Evolutionary conservation across 2,888 invertebrate species (phyloP).

Genomic region (Galeopsomyia nigrocyanea): DNA sequence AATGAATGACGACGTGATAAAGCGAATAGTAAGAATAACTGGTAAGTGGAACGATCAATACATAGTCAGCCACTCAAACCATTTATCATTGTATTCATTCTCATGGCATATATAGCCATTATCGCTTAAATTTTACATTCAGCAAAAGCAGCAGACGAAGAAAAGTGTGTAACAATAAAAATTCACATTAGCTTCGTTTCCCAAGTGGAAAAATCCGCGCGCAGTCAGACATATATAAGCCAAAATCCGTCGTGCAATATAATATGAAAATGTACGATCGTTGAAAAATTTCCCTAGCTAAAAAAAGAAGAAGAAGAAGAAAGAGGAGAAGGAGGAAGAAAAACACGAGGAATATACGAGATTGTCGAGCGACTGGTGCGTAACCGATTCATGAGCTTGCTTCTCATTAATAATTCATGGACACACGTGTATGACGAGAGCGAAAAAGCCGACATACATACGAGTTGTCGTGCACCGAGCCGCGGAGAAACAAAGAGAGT

Average conservation of each 20-base stretch:
- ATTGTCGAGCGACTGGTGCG: not conserved
- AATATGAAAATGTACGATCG: not conserved
- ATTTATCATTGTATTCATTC: too few relatives aligned
- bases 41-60: too few relatives aligned
- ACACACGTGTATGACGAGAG: constrained; percentile 1
- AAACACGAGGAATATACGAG: not conserved
- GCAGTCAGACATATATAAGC: not conserved
- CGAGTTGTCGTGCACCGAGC: too few relatives aligned
- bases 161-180: not conserved
- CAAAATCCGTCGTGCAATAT: constrained; percentile 22
- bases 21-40: too few relatives aligned
- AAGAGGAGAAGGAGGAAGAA: constrained; percentile 8
- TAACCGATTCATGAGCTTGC: constrained; percentile 27
- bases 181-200: not conserved
- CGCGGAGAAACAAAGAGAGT: too few relatives aligned
- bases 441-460: constrained; percentile 14
- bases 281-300: constrained; percentile 1
- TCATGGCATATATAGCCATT: too few relatives aligned
- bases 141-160: too few relatives aligned
- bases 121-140: too few relatives aligned
- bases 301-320: constrained; percentile 11
- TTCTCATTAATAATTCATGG: constrained; percentile 55
- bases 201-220: constrained; percentile 12
- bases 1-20: too few relatives aligned
- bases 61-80: too few relatives aligned